phyloP scores from a whole-genome alignment of 2,797 vertebrate genomes.

The Lacerta bilineata region DNA sequence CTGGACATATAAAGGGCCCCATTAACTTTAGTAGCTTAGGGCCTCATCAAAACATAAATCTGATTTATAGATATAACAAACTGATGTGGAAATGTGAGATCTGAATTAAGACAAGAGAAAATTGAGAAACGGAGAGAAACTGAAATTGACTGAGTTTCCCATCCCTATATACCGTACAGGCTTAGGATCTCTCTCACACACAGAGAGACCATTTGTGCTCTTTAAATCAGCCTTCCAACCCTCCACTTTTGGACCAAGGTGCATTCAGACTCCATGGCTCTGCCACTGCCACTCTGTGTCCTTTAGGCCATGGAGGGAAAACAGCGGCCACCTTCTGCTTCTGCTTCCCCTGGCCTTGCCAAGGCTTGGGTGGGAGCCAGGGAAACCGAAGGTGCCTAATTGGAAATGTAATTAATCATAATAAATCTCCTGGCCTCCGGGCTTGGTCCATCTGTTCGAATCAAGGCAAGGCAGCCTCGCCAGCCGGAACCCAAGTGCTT shows the following conservation, averaged over 20 bases:
- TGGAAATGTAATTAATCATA: constrained; percentile 54
- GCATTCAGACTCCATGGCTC: no score
- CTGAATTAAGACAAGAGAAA: no score
- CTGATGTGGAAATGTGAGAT: no score
- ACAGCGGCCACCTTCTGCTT: not conserved
- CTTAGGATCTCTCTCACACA: no score
- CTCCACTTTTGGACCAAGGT: not conserved
- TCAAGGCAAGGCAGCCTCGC: constrained; percentile 18
- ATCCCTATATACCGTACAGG: no score
- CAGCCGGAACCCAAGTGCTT: constrained; percentile 32
- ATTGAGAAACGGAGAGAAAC: no score
- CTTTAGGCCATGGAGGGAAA: not conserved
- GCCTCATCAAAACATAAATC: no score
- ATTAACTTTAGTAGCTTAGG: no score
- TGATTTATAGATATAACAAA: no score
- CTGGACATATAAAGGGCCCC: no score
- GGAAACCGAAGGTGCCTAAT: constrained; percentile 40
- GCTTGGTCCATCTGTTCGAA: constrained; percentile 42
- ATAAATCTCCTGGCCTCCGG: constrained; percentile 43
- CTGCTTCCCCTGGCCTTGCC: not conserved
- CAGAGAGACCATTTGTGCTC: not conserved
- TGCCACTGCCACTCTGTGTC: not conserved
- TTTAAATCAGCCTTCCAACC: not conserved
- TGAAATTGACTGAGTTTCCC: no score
- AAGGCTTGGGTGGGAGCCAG: constrained; percentile 19